Evolutionary conservation across 1,140 invertebrate species (phyloP).

Genomic region (Pseudomyrmex flavicornis): DNA sequence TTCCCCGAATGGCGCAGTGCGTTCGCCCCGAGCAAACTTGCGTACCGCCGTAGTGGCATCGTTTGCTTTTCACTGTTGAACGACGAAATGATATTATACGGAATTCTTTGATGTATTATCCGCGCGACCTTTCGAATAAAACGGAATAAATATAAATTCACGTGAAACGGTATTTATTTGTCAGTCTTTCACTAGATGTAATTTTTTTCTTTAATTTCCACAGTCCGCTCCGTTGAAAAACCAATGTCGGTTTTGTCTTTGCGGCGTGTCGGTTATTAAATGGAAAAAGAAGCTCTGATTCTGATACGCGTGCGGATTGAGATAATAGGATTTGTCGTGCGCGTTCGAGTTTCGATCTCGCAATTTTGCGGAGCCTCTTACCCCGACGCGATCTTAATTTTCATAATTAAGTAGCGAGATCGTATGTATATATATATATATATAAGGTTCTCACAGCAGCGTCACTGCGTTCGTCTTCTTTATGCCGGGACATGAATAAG

Average conservation of each 20-base stretch:
- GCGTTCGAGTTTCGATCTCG: background rate
- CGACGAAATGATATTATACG: no score
- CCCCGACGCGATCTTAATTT: slow-evolving; percentile 1
- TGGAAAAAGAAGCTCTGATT: background rate
- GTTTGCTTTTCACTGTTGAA: no score
- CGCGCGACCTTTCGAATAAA: no score
- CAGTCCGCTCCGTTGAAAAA: no score
- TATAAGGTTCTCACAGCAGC: no score
- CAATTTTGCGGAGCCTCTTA: slow-evolving; percentile 32
- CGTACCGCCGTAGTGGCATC: background rate
- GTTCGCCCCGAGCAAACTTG: slow-evolving; percentile 46
- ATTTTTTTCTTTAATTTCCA: background rate
- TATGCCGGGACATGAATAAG: slow-evolving; percentile 28
- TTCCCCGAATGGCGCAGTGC: slow-evolving; percentile 52
- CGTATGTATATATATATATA: background rate
- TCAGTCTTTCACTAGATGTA: background rate
- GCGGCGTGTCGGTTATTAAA: background rate
- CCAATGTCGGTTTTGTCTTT: background rate
- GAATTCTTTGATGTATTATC: no score
- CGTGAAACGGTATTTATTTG: slow-evolving; percentile 2
- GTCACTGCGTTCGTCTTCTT: background rate
- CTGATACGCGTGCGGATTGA: slow-evolving; percentile 19
- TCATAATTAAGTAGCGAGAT: slow-evolving; percentile 42
- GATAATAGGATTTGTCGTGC: slow-evolving; percentile 32
- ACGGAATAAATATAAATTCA: no score